Base-by-base conservation (phyloP, 2,797 vertebrate species). In the Vireo griseus region DNA sequence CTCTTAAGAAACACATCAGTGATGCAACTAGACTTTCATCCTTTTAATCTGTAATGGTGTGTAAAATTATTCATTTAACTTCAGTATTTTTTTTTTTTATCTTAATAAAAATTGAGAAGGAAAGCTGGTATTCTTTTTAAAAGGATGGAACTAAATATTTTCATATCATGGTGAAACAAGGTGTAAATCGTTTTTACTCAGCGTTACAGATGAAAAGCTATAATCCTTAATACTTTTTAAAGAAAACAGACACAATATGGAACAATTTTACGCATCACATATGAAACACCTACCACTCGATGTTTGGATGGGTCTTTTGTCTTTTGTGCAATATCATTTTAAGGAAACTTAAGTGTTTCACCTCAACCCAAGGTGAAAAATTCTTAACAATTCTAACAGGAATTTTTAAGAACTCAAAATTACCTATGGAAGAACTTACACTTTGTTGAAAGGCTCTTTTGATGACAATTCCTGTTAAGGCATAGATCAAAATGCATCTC, bases 41-140 rank as follows among this genome's bases (percentile, higher is more conserved):
- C 28, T 78, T 92, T 86, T 61, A 78, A 44, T 65, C 9, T 71
- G 31, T 72, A 95, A 86, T 69, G 19, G 11, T 71, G 35, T 87
- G 29, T 62, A 92, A 95, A 95, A 91, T 87, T 82, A 84, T 88
- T 90, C 31, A 88, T 91, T 95, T 92, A 78, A 81, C 81, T 22
- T 86, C 62, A 37, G n/a, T 76, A n/a, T 89, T n/a, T 75, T 66
- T 28, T 88, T 91, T 55, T 63, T 69, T 86, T 52, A 68, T 15
- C 15, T 76, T 65, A 75, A 80, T 44, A 86, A 91, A 80, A 95
- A 67, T 47, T 92, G 39, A 50, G 37, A 81, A 89, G 19, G 5
- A 91, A 88, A 78, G 14, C 17, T 54, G 4, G 4, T 47, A 54
- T 78, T 82, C 71, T 93, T 91, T 87, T 80, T 40, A 81, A 72